Percentiles rank a stretch among this genome's conserved stretches.
These are phyloP conservation scores for Lophius americanus DNA, from an alignment of 2,797 vertebrate genomes.

Conservation along the genomic window DNA sequence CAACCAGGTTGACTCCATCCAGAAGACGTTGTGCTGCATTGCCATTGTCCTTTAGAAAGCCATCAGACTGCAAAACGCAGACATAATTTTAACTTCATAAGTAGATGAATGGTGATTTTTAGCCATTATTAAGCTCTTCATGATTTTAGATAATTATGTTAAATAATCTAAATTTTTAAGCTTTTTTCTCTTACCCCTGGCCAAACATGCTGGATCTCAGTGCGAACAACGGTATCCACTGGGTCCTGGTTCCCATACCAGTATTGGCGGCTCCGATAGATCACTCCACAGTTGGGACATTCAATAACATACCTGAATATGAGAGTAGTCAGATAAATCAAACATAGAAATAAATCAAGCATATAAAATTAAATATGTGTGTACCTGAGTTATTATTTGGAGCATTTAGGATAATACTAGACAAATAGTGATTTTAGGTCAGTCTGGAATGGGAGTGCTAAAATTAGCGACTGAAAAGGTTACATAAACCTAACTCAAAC, in stretches of 20 bases:
- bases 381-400: not conserved
- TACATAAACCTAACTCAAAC: constrained; percentile 24
- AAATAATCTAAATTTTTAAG: constrained; percentile 7
- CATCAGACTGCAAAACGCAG: constrained; percentile 84
- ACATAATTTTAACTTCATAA: constrained; percentile 8
- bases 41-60: constrained; percentile 98
- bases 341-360: not conserved
- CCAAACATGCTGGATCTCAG: constrained; percentile 99
- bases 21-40: constrained; percentile 97
- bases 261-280: constrained; percentile 79
- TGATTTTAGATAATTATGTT: constrained; percentile 4
- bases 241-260: constrained; percentile 85
- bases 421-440: constrained; percentile 8
- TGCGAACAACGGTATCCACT: constrained; percentile 96
- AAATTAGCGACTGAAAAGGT: constrained; percentile 29
- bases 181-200: constrained; percentile 87
- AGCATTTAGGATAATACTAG: not conserved
- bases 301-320: constrained; percentile 77
- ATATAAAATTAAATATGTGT: not conserved
- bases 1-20: constrained; percentile 97
- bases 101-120: not conserved
- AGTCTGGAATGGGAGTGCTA: constrained; percentile 21
- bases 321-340: not conserved
- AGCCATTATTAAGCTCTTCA: not conserved
- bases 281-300: constrained; percentile 84